A percentile compares a stretch with the other conserved stretches of the same genome.
Evolutionary conservation across 2,797 vertebrate species (phyloP).

Genomic region (Graptemys geographica): DNA sequence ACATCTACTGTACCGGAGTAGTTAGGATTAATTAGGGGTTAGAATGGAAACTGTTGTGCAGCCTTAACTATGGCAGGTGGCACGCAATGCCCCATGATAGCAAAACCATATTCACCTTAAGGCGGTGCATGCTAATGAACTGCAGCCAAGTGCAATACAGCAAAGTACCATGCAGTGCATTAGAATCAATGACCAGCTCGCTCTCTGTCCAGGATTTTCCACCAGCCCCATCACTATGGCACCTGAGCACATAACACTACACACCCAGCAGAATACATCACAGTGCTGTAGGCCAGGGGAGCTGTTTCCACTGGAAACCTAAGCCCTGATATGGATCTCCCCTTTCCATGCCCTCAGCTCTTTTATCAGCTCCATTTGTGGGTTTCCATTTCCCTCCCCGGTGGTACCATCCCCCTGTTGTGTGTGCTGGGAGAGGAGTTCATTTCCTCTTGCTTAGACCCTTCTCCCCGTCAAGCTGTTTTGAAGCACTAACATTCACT

Average conservation of each 20-base stretch:
- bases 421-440: background rate
- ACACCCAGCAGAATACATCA: background rate
- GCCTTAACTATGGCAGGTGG: background rate
- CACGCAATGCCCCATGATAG: background rate
- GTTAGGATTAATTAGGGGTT: background rate
- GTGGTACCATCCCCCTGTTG: background rate
- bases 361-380: background rate
- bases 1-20: background rate
- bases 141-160: background rate
- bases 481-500: background rate
- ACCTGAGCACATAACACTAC: background rate
- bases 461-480: background rate
- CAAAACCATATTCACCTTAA: background rate
- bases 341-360: background rate
- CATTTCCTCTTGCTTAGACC: background rate
- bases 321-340: accelerated
- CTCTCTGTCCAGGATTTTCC: background rate
- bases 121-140: background rate
- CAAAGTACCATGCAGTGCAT: background rate
- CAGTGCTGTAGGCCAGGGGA: accelerated
- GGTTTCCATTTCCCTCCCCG: slow-evolving; percentile 13
- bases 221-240: background rate
- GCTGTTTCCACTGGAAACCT: background rate
- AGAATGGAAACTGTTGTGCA: background rate
- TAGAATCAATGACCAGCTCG: background rate